A percentile compares a stretch with the other conserved stretches of the same genome.
phyloP scores from a whole-genome alignment of 2,113 vertebrate genomes.

The Corythoichthys haematopterus region DNA sequence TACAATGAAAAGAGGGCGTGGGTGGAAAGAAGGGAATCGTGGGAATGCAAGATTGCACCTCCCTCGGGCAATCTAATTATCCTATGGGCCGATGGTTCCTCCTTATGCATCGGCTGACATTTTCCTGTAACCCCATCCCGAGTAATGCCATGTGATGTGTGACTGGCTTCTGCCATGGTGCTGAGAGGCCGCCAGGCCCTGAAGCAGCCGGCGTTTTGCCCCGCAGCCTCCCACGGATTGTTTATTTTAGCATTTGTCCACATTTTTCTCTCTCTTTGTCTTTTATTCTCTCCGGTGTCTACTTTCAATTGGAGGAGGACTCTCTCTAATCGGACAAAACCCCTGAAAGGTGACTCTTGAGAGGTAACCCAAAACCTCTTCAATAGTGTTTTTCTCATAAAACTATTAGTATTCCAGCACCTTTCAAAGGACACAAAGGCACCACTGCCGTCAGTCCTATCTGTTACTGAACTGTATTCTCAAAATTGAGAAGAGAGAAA shows the following conservation, averaged over 20 bases:
- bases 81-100: conserved; percentile 73
- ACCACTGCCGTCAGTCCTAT: conserved; percentile 32
- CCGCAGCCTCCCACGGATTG: conserved; percentile 54
- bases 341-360: conserved; percentile 56
- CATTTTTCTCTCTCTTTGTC: background rate
- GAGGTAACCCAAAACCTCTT: conserved; percentile 57
- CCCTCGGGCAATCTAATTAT: conserved; percentile 72
- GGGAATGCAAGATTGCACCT: conserved; percentile 73
- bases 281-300: conserved; percentile 16
- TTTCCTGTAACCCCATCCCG: conserved; percentile 74
- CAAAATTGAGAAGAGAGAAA: conserved; percentile 28
- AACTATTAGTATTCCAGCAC: conserved; percentile 49
- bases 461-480: conserved; percentile 43
- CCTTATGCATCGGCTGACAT: conserved; percentile 74
- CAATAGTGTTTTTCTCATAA: conserved; percentile 37
- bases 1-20: conserved; percentile 70
- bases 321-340: conserved; percentile 51
- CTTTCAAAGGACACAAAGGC: conserved; percentile 48
- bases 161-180: conserved; percentile 71
- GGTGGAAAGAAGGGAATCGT: conserved; percentile 72
- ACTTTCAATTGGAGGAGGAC: conserved; percentile 58
- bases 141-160: conserved; percentile 74
- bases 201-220: conserved; percentile 48
- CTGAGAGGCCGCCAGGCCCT: conserved; percentile 52
- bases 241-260: conserved; percentile 58